Conservation (phyloP, 2,888 invertebrate species). For the Dysmachus trigonus region DNA sequence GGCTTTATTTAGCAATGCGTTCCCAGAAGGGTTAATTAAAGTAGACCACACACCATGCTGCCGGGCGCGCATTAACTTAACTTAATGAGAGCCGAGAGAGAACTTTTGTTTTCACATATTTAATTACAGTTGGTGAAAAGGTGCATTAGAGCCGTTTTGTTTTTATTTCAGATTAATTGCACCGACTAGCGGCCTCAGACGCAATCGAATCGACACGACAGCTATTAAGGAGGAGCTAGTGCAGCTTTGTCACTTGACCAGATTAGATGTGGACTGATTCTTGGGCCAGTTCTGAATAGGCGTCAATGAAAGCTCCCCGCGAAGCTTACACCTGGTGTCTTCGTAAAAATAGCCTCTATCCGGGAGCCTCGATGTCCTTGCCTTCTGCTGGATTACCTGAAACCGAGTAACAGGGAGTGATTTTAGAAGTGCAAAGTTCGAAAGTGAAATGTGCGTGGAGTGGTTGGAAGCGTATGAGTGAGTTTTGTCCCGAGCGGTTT, state of each 20-base stretch:
- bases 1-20: background rate
- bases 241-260: conserved; percentile 9
- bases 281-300: background rate
- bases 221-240: conserved; percentile 17
- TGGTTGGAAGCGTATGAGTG: background rate
- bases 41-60: background rate
- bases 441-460: background rate
- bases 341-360: background rate
- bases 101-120: background rate
- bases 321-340: background rate
- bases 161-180: conserved; percentile 34
- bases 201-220: conserved; percentile 30
- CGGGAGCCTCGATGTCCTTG: conserved; percentile 1
- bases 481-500: background rate
- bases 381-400: background rate
- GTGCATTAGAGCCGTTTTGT: conserved; percentile 20
- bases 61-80: background rate
- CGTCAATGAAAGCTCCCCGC: conserved; percentile 1
- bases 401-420: background rate
- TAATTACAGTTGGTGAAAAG: conserved; percentile 7
- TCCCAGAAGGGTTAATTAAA: background rate
- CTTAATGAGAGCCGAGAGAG: background rate
- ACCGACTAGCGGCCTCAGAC: background rate
- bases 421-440: background rate
- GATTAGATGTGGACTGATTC: conserved; percentile 17